phyloP scores from a whole-genome alignment of 64 coral and sea anemone species.

The Montipora cactus region DNA sequence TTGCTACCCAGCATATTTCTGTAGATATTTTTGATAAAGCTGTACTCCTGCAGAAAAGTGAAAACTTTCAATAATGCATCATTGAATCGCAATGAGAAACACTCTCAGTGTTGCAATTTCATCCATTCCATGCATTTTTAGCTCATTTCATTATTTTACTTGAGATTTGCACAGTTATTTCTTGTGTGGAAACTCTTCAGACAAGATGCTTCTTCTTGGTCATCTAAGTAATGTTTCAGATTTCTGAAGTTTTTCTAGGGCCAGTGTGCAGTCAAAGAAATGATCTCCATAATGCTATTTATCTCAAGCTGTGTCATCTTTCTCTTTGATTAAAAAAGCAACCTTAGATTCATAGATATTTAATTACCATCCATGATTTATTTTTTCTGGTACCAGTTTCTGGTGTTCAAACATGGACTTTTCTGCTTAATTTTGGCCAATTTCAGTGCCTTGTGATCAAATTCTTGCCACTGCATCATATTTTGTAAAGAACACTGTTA shows the following conservation, averaged over 20 bases:
- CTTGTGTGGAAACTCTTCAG: neutral
- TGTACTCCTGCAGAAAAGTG: neutral
- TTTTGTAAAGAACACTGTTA: neutral
- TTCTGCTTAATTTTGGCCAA: neutral
- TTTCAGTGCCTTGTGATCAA: too few species aligned
- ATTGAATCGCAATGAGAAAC: neutral
- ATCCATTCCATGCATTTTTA: neutral
- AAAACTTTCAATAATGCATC: neutral
- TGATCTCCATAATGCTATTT: neutral
- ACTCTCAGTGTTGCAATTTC: neutral
- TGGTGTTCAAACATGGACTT: neutral
- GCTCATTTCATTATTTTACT: neutral
- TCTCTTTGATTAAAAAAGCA: neutral
- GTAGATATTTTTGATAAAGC: neutral
- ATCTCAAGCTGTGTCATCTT: neutral
- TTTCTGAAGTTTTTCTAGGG: neutral
- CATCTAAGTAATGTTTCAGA: neutral
- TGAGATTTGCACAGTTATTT: neutral
- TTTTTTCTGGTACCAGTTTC: neutral
- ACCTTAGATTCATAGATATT: conserved; percentile 7
- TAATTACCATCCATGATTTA: neutral
- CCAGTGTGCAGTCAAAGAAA: neutral
- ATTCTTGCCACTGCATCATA: too few species aligned
- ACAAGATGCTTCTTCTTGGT: neutral
- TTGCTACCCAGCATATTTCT: neutral